Evolutionary conservation across 2,888 invertebrate genomes (phyloP).

Genomic region (Dysmachus trigonus): DNA sequence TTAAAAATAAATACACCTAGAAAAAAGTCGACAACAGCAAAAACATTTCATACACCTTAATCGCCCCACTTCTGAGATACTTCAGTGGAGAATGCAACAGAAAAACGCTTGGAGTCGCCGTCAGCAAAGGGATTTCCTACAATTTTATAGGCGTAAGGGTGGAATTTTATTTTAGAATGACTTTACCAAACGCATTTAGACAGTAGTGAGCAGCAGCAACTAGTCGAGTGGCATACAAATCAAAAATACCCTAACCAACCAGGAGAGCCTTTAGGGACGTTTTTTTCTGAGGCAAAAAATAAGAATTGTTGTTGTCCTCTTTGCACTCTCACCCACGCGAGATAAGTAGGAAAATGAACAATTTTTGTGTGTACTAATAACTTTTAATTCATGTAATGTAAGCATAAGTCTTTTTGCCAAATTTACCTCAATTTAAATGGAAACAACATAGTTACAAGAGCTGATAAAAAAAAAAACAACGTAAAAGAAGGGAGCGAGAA

Average conservation of each 20-base stretch:
- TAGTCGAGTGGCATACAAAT: constrained; percentile 38
- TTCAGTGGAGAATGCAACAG: not conserved
- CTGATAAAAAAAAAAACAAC: not conserved
- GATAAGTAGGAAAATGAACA: not conserved
- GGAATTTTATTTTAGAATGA: not conserved
- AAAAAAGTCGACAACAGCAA: constrained; percentile 5
- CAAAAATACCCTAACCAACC: not conserved
- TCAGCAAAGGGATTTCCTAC: not conserved
- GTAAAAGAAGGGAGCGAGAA: not conserved
- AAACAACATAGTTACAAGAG: not conserved
- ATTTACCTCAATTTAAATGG: constrained; percentile 60
- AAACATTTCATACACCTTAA: not conserved
- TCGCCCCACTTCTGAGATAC: not conserved
- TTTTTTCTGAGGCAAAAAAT: not conserved
- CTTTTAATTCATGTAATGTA: constrained; percentile 26
- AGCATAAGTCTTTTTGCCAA: constrained; percentile 59
- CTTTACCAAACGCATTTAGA: not conserved
- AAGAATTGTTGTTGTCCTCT: constrained; percentile 3
- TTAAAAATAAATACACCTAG: constrained; percentile 38
- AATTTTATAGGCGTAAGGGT: not conserved
- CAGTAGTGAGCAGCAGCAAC: not conserved
- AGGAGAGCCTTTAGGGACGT: not conserved
- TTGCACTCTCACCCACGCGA: not conserved
- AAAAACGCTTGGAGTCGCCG: not conserved
- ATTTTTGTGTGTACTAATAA: constrained; percentile 41